Conservation (phyloP, 2,888 invertebrate species). For the Parnassius apollo region DNA sequence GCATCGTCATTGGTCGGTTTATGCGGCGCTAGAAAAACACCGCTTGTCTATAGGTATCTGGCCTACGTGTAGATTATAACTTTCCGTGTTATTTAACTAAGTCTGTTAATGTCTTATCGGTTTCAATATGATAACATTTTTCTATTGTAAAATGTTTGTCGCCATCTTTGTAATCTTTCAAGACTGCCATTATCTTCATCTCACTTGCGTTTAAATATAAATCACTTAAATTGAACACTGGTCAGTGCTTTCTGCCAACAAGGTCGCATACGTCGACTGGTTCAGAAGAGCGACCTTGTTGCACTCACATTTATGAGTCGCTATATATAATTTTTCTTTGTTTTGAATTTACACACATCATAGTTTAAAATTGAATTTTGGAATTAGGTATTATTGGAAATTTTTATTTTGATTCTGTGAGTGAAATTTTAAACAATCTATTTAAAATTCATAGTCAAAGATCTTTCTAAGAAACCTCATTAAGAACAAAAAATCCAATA, state of each 20-base stretch:
- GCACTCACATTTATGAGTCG: conserved; percentile 34
- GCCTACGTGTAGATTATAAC: conserved; percentile 14
- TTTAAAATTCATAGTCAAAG: too few species aligned
- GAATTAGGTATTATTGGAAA: too few species aligned
- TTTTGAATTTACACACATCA: conserved; percentile 25
- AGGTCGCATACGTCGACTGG: conserved; percentile 39
- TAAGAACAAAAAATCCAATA: too few species aligned
- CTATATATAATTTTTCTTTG: conserved; percentile 31
- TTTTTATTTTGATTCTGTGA: too few species aligned
- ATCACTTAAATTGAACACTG: conserved; percentile 13
- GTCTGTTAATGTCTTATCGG: conserved; percentile 1
- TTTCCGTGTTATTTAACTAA: conserved; percentile 11
- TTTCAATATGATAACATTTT: conserved; percentile 1
- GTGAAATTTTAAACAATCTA: not conserved
- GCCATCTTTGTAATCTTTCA: not conserved
- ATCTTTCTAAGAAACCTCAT: too few species aligned
- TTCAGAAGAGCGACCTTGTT: conserved; percentile 43
- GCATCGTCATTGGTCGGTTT: conserved; percentile 55
- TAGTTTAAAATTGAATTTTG: too few species aligned
- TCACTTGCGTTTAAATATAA: too few species aligned
- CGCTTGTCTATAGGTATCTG: not conserved
- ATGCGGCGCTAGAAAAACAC: conserved; percentile 18
- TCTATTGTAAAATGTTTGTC: conserved; percentile 2
- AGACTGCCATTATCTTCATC: too few species aligned
- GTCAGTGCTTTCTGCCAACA: conserved; percentile 36